Base-by-base conservation (phyloP, 2,113 vertebrate species). In the Plecturocebus donacophilus region DNA sequence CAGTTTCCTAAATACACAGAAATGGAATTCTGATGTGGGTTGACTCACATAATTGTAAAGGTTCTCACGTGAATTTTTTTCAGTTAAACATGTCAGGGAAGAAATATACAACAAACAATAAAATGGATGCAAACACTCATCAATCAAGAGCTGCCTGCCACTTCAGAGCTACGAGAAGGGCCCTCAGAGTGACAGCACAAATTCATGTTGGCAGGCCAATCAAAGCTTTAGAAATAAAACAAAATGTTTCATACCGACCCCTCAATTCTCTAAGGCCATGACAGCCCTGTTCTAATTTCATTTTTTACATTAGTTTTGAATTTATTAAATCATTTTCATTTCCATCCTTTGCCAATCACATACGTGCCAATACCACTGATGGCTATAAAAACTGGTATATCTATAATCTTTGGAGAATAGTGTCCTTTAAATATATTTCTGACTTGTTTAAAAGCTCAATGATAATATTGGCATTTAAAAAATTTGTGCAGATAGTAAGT, bases 41-140 rank as follows among this genome's bases (percentile, higher is more conserved):
- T 98, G 94, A 97, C 96, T 98, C 98, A 98, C 40, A 93, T 97
- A 95, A 98, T 97, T 97, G 97, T 94, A 97, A 97, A 96, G 83
- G 80, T 98, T 98, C 97, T 98, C 98, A 95, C 98, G 97, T 97
- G 97, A 98, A 97, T 98, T 98, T 98, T 98, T 91, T 95, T 96
- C 80, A 98, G 96, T 97, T 98, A 98, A 98, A 98, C 93, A 94
- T 98, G 98, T 98, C 98, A 99, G 95, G 96, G 97, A 98, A 98
- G 97, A 98, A 98, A 98, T 97, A 98, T 97, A 97, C 95, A 99
- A 97, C 96, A 99, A 98, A 98, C 98, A 98, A 98, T 98, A 98
- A 99, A 98, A 99, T 98, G 96, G 97, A 98, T 98, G 98, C 95
- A 98, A 99, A 98, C 93, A 97, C 97, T 98, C 98, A 97, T 98